Base-by-base conservation (phyloP, 2,888 invertebrate species). In the Perithous albicinctus region DNA sequence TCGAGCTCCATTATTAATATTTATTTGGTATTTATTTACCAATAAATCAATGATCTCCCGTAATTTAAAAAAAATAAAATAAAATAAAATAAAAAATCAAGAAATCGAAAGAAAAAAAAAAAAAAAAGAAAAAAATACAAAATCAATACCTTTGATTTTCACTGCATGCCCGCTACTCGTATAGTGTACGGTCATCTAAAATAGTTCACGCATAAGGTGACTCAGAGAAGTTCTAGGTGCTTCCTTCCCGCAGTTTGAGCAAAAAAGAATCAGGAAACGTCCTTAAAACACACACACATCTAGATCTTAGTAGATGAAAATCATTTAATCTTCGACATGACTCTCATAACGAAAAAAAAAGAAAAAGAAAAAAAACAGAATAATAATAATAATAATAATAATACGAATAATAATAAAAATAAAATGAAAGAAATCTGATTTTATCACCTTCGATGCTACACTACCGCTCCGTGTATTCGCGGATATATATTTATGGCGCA, bases 401-500 rank as follows among this genome's bases (percentile, higher is more conserved):
- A 51, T 64, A 32, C 18, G 26, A 70, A 66, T 18, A 78, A 51
- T 10, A 70, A 69, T n/a, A 63, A 74, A 48, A 63, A 43, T 10
- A 8, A 20, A 67, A 43, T 41, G 61, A 51, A 75, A 69, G 6
- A 61, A 72, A 80, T 64, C 76, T 64, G 72, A 75, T 72, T 84
- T 84, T 76, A 75, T 78, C 80, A 78, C 77, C 38, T 77, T 78
- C 66, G 78, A 82, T 72, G 72, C 79, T 69, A 67, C 67, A 82
- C 76, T 76, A 81, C 72, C 38, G 78, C 73, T 59, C 73, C 82
- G 82, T 76, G 51, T 79, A 79, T 54, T 59, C 48, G 67, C 82
- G 82, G 79, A 56, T 61, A 76, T 61, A 76, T 79, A 82, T 82
- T 79, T 79, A 82, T 82, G 56, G 63, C 79, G 79, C 82, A 79